Evolutionary conservation across 1,140 invertebrate genomes (phyloP), one percentile per base, ranked within the genome.

Genomic region (Drosophila triauraria): DNA sequence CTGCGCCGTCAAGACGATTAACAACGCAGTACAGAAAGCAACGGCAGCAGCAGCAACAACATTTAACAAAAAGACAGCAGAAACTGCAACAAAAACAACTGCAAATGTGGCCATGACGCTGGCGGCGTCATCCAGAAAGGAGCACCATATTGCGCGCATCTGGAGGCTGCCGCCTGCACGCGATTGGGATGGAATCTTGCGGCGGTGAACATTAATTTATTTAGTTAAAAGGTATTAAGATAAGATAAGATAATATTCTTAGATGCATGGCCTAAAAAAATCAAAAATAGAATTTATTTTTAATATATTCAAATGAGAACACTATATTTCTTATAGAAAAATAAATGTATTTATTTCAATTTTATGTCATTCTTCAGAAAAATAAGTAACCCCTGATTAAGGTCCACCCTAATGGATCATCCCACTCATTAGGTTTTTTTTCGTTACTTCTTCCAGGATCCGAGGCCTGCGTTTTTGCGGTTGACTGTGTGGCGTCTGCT

Each of bases 111-210:
- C 84, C 80, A 75, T 87, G 80, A 82, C 38, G 56, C 56, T 65
- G 48, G 48, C 61, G 48, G 77, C 50, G 54, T 81, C 63, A 80
- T 68, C 75, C 75, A 67, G 64, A 59, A 56, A 79, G 74, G 79
- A 86, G 59, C 80, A 88, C 78, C 84, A 88, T 88, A 88, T 88
- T 88, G 85, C 75, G 85, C 75, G 78, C 85, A 88, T 88, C 85
- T 88, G 85, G 82, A 83, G 60, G 48, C 54, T 70, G 63, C 40
- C 62, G 56, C 43, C 60, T 70, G 74, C 75, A 79, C 56, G 51
- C 72, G 68, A 77, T 78, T 78, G 17, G 48, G 62, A 42, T 77
- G 40, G 43, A 32, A n/a, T 35, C 13, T 30, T 58, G 43, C 13
- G 1, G 25, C 0, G 0, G 6, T n/a, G n/a, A 17, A 38, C 23